A percentile compares a stretch with the other conserved stretches of the same genome.
Evolutionary conservation across 2,113 vertebrate genomes (phyloP).

Genomic region (Eretmochelys imbricata): DNA sequence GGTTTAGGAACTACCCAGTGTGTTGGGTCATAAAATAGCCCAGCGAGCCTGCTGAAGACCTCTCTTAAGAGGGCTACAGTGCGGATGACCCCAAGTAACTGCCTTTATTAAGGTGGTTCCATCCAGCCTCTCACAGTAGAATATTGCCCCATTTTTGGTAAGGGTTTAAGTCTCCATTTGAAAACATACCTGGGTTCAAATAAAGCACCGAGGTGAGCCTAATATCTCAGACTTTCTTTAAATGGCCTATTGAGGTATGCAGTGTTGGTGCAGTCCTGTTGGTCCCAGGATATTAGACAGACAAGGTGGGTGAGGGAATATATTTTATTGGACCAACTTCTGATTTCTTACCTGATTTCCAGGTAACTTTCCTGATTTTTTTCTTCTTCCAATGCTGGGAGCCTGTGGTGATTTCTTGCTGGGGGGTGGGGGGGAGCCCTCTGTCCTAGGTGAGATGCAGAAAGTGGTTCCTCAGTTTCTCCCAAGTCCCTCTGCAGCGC

Average conservation of each 20-base stretch:
- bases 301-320: neutral
- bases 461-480: neutral
- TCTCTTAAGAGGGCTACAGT: neutral
- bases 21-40: neutral
- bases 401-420: neutral
- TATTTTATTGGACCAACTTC: neutral
- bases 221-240: neutral
- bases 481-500: neutral
- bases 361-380: neutral
- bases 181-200: neutral
- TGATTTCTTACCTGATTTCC: neutral
- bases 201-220: neutral
- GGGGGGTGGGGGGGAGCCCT: neutral
- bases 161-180: neutral
- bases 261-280: neutral
- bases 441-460: neutral
- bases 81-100: neutral
- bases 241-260: neutral
- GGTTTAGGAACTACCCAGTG: neutral
- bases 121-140: neutral
- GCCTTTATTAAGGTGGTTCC: neutral
- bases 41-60: neutral
- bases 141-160: neutral
- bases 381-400: neutral
- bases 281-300: neutral